Evolutionary conservation across 2,888 invertebrate species (phyloP).

Genomic region (Aplocera efformata): DNA sequence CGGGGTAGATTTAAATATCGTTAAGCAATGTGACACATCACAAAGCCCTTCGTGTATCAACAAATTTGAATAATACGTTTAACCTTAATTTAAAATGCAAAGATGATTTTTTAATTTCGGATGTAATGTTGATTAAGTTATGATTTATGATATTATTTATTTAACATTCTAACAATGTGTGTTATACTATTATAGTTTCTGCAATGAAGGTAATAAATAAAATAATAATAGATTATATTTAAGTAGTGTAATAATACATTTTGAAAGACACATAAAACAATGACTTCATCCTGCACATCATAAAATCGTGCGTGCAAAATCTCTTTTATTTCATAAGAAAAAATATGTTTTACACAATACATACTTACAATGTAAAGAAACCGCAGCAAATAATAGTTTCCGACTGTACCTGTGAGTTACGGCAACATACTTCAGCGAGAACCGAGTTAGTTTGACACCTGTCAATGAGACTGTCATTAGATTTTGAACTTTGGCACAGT

Average conservation of each 20-base stretch:
- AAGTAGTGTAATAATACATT: no score
- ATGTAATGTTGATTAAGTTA: no score
- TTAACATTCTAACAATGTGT: no score
- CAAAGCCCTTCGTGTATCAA: neutral
- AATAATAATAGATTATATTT: no score
- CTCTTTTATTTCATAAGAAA: conserved; percentile 55
- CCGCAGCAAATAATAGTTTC: conserved; percentile 75
- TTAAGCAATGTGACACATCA: conserved; percentile 5
- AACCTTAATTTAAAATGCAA: no score
- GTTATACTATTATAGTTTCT: no score
- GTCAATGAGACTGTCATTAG: conserved; percentile 1
- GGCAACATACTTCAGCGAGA: conserved; percentile 57
- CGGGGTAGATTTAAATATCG: conserved; percentile 20
- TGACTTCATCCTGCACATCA: conserved; percentile 5
- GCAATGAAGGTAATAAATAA: no score
- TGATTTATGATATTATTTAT: no score
- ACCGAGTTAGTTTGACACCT: conserved; percentile 28
- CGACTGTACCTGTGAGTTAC: conserved; percentile 69
- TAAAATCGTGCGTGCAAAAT: conserved; percentile 42
- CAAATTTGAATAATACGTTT: neutral
- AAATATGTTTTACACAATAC: conserved; percentile 58
- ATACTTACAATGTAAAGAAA: conserved; percentile 57
- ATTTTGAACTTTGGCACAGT: conserved; percentile 22
- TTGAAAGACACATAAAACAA: conserved; percentile 7
- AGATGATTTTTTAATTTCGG: no score